phyloP scores from a whole-genome alignment of 2,113 vertebrate genomes.

The Grantiella picta region DNA sequence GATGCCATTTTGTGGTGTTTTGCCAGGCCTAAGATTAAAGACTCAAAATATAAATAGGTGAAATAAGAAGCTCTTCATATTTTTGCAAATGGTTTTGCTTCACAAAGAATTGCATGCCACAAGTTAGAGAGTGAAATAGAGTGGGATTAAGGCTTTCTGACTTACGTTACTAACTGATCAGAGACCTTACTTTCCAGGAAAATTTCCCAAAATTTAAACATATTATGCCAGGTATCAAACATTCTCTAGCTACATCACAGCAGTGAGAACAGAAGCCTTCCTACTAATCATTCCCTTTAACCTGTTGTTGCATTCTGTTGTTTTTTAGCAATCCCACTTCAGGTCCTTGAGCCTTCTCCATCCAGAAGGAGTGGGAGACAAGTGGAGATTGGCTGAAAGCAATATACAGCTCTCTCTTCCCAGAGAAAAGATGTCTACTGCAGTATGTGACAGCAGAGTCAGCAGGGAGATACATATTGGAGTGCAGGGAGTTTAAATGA shows the following conservation, averaged over 20 bases:
- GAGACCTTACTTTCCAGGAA: background rate
- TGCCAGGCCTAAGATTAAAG: background rate
- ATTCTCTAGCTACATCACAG: background rate
- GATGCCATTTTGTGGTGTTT: background rate
- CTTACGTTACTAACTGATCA: background rate
- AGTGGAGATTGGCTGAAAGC: background rate
- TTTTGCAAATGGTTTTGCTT: background rate
- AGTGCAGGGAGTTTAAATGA: background rate
- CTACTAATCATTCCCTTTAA: background rate
- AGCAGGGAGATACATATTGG: background rate
- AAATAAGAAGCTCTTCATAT: background rate
- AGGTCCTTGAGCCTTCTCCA: background rate
- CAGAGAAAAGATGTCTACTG: background rate
- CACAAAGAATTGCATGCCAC: background rate
- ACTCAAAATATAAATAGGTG: background rate
- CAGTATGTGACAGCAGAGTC: background rate
- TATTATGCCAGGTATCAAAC: background rate
- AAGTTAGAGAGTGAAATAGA: background rate
- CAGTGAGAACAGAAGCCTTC: background rate
- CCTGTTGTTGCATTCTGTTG: background rate
- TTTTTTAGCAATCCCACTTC: background rate
- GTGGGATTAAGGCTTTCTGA: background rate
- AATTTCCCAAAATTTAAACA: background rate
- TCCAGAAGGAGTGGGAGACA: background rate
- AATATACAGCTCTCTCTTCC: background rate